Base-by-base conservation (phyloP, 2,113 vertebrate genomes). In the Rhea americana region DNA sequence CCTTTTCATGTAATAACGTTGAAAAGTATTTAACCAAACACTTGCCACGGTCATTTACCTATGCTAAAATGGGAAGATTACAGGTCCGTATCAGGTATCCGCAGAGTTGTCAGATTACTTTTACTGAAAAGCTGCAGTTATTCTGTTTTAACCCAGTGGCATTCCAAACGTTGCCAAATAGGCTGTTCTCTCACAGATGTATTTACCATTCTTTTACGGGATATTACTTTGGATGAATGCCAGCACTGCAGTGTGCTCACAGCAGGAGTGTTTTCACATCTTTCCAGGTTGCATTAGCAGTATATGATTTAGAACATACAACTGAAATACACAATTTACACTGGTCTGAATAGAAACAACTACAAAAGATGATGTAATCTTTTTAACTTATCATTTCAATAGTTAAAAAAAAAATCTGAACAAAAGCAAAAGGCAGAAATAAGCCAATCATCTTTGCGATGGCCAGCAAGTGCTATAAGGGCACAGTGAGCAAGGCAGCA, bases 151-250 rank as follows among this genome's bases (percentile, higher is more conserved):
- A 96, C 88, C 77, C 88, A 79, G 73, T 90, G 93, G 93, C 83
- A 75, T 91, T 95, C 84, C 94, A 50, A 93, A 91, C 88, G 73
- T 13, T 96, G 95, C 91, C 91, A 96, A 94, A 94, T 81, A 94
- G 93, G 90, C 90, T 95, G 83, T 79, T 94, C 94, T 95, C 83
- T 91, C 82, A 94, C 85, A 88, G 83, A 87, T 94, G 76, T 96
- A 96, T 93, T 96, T 94, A 93, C 93, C 74, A 91, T 90, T 91
- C 95, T 94, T 95, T 95, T 87, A 91, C 73, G 91, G 90, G 85
- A 80, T 90, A 93, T 35, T 93, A 65, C 82, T 93, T 86, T 96
- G 96, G 91, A 96, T 75, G 86, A 87, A 79, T 86, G 94, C 93
- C 94, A 96, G 91, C 53, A 63, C 58, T 91, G 75, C 80, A 90